A percentile compares a stretch with the other conserved stretches of the same genome.
Conservation (phyloP, 1,140 invertebrate genomes). For the Chrysoperla carnea region DNA sequence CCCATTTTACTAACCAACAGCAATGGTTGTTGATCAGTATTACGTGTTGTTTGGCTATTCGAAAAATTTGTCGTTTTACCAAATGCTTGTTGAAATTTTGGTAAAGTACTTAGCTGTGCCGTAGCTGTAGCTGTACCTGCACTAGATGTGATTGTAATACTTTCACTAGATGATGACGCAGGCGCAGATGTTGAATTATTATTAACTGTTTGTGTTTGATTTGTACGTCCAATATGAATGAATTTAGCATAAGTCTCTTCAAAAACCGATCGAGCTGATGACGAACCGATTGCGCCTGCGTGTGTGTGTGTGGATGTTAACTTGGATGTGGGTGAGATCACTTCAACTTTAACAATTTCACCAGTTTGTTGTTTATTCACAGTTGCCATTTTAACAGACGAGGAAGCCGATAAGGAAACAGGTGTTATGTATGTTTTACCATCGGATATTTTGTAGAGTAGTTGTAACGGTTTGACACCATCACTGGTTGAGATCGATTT, state of each 20-base stretch:
- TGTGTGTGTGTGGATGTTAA: conserved; percentile 13
- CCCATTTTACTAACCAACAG: conserved; percentile 6
- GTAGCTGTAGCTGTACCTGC: neutral
- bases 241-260: conserved; percentile 34
- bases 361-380: conserved; percentile 15
- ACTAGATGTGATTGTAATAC: conserved; percentile 1
- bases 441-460: no score
- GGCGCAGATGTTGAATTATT: neutral
- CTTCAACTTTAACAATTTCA: conserved; percentile 8
- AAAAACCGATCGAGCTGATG: conserved; percentile 28
- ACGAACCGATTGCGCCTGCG: no score
- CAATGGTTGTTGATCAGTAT: neutral
- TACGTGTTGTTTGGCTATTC: conserved; percentile 10
- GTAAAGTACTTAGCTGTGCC: conserved; percentile 27
- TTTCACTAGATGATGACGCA: no score
- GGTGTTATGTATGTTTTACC: no score
- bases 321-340: conserved; percentile 5
- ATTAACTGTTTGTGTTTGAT: conserved; percentile 2
- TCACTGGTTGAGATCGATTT: no score
- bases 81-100: conserved; percentile 65
- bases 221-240: conserved; percentile 19
- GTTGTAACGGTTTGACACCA: no score
- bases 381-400: no score
- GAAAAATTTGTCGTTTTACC: conserved; percentile 37
- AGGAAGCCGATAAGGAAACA: no score